Conservation (phyloP, 2,888 invertebrate genomes). For the Chirona hameri region DNA sequence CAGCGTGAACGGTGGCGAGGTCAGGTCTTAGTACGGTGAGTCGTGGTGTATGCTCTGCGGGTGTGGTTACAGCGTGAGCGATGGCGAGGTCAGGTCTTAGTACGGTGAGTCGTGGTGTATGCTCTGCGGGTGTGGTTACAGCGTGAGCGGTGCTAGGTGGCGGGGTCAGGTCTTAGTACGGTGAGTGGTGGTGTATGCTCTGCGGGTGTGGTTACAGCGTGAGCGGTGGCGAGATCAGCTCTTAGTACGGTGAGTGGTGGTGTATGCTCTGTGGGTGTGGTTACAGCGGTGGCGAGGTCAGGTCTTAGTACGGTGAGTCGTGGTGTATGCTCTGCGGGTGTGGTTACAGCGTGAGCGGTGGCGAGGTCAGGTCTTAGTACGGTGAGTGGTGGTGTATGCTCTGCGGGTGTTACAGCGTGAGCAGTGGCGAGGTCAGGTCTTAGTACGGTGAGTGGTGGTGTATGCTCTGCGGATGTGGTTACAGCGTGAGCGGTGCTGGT, state of each 20-base stretch:
- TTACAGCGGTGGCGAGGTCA: conserved; percentile 46
- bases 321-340: no score
- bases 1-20: conserved; percentile 41
- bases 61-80: no score
- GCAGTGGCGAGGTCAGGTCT: conserved; percentile 51
- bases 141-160: no score
- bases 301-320: conserved; percentile 56
- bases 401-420: no score
- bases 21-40: conserved; percentile 59
- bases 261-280: no score
- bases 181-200: conserved; percentile 48
- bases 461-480: no score
- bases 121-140: no score
- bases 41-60: no score
- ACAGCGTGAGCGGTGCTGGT: no score
- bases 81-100: conserved; percentile 52
- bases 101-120: conserved; percentile 50
- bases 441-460: no score
- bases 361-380: conserved; percentile 54
- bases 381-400: conserved; percentile 48
- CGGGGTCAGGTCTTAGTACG: conserved; percentile 54
- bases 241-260: conserved; percentile 53
- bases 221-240: conserved; percentile 49
- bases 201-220: no score
- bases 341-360: no score